A percentile compares a stretch with the other conserved stretches of the same genome.
Conservation (phyloP, 2,113 vertebrate species). For the Saccopteryx bilineata region DNA sequence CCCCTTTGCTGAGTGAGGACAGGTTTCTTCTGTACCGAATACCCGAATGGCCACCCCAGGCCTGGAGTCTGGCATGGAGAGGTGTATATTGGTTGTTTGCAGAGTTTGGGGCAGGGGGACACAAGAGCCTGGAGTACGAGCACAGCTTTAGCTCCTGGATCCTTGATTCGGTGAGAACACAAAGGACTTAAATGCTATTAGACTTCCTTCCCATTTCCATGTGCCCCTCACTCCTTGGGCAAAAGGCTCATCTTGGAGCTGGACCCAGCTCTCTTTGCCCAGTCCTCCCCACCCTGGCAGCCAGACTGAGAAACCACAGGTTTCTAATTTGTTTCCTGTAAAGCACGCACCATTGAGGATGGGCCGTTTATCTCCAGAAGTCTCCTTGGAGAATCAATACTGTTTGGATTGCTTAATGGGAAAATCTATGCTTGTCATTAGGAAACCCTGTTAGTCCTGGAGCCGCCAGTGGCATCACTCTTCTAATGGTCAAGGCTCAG, state of each 20-base stretch:
- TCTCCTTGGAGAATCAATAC: constrained; percentile 84
- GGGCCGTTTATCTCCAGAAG: constrained; percentile 81
- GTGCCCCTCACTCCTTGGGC: background rate
- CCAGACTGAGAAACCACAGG: constrained; percentile 58
- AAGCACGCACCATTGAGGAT: background rate
- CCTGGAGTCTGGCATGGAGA: background rate
- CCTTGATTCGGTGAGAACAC: background rate
- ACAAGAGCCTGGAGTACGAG: background rate
- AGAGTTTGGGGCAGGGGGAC: background rate
- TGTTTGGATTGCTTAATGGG: constrained; percentile 88
- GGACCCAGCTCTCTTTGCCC: background rate
- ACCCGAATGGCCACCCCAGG: background rate
- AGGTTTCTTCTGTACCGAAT: constrained; percentile 1
- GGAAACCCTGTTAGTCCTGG: constrained; percentile 74
- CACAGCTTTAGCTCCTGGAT: background rate
- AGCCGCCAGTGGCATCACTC: constrained; percentile 37
- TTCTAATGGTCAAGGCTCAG: constrained; percentile 74
- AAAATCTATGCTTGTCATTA: constrained; percentile 87
- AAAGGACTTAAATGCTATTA: background rate
- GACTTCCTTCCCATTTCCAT: background rate
- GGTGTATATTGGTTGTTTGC: background rate
- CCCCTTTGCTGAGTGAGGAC: background rate
- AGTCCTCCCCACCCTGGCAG: background rate
- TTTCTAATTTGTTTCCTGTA: constrained; percentile 66
- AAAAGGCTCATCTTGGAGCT: background rate